Evolutionary conservation across 2,888 invertebrate genomes (phyloP).

Genomic region (Hofmannophila pseudospretella): DNA sequence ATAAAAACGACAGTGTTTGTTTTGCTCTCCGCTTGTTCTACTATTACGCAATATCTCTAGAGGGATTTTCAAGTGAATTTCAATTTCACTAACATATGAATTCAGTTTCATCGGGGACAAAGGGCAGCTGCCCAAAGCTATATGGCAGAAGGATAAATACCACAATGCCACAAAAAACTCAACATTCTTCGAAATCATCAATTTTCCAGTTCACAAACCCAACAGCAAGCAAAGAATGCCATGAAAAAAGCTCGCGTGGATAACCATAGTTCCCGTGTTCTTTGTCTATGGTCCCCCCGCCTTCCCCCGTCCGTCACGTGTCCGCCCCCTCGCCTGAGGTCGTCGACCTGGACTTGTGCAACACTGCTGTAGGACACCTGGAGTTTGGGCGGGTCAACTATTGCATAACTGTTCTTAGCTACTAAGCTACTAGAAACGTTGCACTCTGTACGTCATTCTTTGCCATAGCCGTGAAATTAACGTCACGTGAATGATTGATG

Average conservation of each 20-base stretch:
- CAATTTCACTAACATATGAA: too few species aligned
- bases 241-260: constrained; percentile 3
- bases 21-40: too few species aligned
- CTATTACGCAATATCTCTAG: too few species aligned
- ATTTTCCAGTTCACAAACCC: neutral
- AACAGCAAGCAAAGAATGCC: neutral
- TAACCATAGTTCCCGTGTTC: constrained; percentile 19
- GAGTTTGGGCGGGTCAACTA: constrained; percentile 32
- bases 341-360: constrained; percentile 52
- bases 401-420: constrained; percentile 34
- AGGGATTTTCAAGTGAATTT: too few species aligned
- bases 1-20: too few species aligned
- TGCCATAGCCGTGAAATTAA: constrained; percentile 14
- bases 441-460: constrained; percentile 6
- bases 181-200: too few species aligned
- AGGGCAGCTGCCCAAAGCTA: too few species aligned
- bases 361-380: constrained; percentile 49
- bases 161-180: too few species aligned
- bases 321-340: constrained; percentile 40
- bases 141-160: too few species aligned
- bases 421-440: constrained; percentile 18
- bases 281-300: constrained; percentile 41
- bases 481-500: constrained; percentile 14
- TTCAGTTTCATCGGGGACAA: too few species aligned
- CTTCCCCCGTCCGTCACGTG: constrained; percentile 24